A percentile compares a stretch with the other conserved stretches of the same genome.
phyloP scores from a whole-genome alignment of 2,797 vertebrate species.

The Petrocephalus sullivani region DNA sequence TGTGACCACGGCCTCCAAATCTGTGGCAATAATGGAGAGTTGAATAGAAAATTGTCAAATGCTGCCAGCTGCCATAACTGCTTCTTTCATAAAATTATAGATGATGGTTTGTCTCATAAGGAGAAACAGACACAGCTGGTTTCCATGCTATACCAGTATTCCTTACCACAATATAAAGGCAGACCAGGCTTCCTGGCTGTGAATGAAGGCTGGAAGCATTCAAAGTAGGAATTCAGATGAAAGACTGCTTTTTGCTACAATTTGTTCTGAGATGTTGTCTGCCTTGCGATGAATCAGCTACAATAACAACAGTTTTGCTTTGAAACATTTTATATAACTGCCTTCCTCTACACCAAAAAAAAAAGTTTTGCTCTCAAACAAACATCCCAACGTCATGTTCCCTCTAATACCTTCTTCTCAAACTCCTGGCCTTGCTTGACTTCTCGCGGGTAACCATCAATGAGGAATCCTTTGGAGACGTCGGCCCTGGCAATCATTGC shows the following conservation, averaged over 20 bases:
- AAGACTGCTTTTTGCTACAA: not conserved
- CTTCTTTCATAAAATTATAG: not conserved
- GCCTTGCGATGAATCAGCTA: not conserved
- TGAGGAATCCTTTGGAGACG: conserved; percentile 86
- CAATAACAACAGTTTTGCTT: not conserved
- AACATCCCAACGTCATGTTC: not conserved
- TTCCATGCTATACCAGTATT: not conserved
- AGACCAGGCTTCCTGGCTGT: not conserved
- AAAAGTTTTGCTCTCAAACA: not conserved
- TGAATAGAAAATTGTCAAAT: not conserved
- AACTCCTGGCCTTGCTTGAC: conserved; percentile 95
- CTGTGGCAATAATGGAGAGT: not conserved
- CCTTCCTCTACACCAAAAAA: not conserved
- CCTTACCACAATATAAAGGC: not conserved
- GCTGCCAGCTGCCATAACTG: not conserved
- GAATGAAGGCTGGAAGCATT: not conserved
- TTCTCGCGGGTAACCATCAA: conserved; percentile 93
- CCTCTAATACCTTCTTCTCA: conserved; percentile 80
- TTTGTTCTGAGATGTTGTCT: not conserved
- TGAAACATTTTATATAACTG: not conserved
- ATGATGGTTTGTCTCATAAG: not conserved
- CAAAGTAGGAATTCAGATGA: not conserved
- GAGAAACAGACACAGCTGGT: not conserved
- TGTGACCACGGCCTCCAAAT: not conserved
- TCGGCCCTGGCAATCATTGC: conserved; percentile 90